Base-by-base conservation (phyloP, 2,797 vertebrate genomes). In the Lutjanus argentimaculatus region DNA sequence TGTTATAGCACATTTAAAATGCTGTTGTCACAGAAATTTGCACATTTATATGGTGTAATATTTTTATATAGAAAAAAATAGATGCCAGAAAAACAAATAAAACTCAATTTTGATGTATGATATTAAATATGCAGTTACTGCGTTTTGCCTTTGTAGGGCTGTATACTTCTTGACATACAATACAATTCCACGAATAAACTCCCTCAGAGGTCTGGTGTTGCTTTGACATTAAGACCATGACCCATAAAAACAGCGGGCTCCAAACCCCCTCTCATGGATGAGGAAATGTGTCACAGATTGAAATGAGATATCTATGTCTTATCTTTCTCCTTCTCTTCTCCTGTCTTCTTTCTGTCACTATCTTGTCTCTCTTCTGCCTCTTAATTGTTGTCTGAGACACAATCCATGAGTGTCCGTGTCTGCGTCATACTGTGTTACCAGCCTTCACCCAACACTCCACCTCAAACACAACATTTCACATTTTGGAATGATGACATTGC, bases 401-500 rank as follows among this genome's bases (percentile, higher is more conserved):
- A 91, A 94, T 94, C 93, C 94, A 94, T 94, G 94, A 94, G 93
- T 93, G 92, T 94, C 82, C 59, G 67, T 88, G 92, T 95, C 90
- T 79, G 84, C 71, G 85, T 95, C 91, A 82, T 90, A 66, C 53
- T 81, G 87, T 88, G 88, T 91, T 57, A 80, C 77, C 90, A 85
- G 85, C 67, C 79, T 89, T 88, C 92, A 92, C 92, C 88, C 87
- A 78, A 90, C 91, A 93, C 86, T 87, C 89, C 92, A 94, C 92
- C 83, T 88, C 91, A 93, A 90, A 95, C 91, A 95, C 91, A 36
- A 93, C 87, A 93, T 93, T 77, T 90, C 90, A 95, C 93, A 94
- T 91, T 89, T 91, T 87, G 92, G 93, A 95, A 94, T 95, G 94
- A 92, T 76, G 69, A 85, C 93, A 92, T 94, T 94, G 94, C 94